Conservation (phyloP, 2,888 invertebrate species). For the Geotrupes spiniger region DNA sequence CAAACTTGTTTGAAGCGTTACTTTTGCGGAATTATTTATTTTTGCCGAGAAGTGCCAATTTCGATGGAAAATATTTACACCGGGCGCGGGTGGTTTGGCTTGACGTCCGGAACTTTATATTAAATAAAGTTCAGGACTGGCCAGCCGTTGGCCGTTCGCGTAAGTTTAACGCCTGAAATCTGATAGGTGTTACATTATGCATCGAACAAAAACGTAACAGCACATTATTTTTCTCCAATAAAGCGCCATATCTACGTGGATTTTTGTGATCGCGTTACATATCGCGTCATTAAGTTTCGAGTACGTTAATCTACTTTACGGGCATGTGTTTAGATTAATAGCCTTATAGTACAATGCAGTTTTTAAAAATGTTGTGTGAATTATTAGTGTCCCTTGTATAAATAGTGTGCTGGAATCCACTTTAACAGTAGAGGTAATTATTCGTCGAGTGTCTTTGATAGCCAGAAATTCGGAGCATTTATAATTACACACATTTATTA, state of each 20-base stretch:
- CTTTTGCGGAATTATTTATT: neutral
- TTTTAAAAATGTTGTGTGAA: too few relatives aligned
- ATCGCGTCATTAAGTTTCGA: too few relatives aligned
- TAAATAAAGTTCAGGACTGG: constrained; percentile 1
- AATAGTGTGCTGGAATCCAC: too few relatives aligned
- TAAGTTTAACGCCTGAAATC: neutral
- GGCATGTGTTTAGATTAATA: too few relatives aligned
- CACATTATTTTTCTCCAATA: neutral
- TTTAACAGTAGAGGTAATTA: too few relatives aligned
- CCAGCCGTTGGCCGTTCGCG: neutral
- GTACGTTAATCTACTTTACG: too few relatives aligned
- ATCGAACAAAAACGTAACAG: neutral
- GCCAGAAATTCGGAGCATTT: too few relatives aligned
- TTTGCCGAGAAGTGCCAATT: neutral
- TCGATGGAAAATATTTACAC: constrained; percentile 2
- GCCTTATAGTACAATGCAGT: too few relatives aligned
- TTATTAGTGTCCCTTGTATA: too few relatives aligned
- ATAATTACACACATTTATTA: too few relatives aligned
- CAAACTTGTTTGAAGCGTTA: neutral
- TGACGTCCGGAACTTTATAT: neutral
- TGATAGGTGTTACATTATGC: neutral
- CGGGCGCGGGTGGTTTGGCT: neutral
- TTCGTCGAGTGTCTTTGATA: too few relatives aligned
- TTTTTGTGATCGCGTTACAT: neutral
- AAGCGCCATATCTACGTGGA: neutral